A percentile compares a stretch with the other conserved stretches of the same genome.
Evolutionary conservation across 1,140 invertebrate genomes (phyloP).

Genomic region (Leguminivora glycinivorella): DNA sequence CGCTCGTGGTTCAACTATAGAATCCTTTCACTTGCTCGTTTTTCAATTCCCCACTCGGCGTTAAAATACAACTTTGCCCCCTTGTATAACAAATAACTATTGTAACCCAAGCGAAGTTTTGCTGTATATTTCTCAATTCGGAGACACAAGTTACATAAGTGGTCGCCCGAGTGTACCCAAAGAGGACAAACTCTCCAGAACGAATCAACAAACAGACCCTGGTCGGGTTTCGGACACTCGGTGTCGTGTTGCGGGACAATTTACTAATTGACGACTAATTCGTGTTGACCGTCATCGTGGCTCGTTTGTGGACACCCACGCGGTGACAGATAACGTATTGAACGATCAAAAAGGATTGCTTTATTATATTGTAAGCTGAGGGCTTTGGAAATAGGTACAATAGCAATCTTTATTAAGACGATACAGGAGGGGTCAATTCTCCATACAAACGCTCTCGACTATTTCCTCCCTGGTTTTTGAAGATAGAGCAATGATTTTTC

Average conservation of each 20-base stretch:
- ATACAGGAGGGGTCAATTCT: too few species aligned
- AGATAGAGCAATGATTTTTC: too few species aligned
- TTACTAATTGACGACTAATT: slow-evolving; percentile 19
- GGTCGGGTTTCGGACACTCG: not conserved
- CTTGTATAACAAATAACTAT: too few species aligned
- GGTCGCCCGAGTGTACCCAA: not conserved
- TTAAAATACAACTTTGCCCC: too few species aligned
- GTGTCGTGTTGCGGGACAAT: slow-evolving; percentile 7
- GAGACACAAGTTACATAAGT: not conserved
- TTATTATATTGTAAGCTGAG: not conserved
- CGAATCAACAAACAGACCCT: not conserved
- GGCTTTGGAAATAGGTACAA: not conserved
- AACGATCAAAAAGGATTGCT: not conserved
- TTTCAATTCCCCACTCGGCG: too few species aligned
- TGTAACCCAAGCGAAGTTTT: too few species aligned
- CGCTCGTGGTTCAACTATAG: too few species aligned
- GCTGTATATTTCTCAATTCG: not conserved
- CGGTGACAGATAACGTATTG: not conserved
- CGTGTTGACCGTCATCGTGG: slow-evolving; percentile 17
- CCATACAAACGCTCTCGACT: too few species aligned
- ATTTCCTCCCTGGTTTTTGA: too few species aligned
- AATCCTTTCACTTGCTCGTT: too few species aligned
- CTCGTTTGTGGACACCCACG: not conserved
- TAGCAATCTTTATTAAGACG: not conserved
- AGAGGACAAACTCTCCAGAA: not conserved